Percentiles rank a stretch among this genome's conserved stretches.
phyloP scores from a whole-genome alignment of 92 coral and sea anemone species.

The Porites lobata region DNA sequence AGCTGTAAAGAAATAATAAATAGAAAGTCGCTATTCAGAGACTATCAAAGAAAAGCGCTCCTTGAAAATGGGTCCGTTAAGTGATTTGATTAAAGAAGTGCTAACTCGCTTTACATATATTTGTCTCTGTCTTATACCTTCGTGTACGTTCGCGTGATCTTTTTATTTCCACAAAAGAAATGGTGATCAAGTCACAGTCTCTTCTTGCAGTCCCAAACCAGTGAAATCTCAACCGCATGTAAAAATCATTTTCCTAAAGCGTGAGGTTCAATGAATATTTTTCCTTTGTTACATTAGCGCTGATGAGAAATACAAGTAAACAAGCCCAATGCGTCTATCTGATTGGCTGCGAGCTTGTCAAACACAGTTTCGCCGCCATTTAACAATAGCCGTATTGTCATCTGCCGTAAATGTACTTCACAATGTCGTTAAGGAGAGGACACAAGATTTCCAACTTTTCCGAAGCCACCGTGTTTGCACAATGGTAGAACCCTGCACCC shows the following conservation, averaged over 20 bases:
- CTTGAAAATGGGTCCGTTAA: background rate
- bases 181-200: background rate
- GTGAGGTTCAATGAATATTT: slow-evolving; percentile 31
- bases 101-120: background rate
- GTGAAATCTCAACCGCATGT: slow-evolving; percentile 23
- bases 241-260: background rate
- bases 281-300: slow-evolving; percentile 33
- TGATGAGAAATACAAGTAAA: slow-evolving; percentile 66
- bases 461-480: slow-evolving; percentile 10
- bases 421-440: slow-evolving; percentile 30
- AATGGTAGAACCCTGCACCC: slow-evolving; percentile 5
- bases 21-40: background rate
- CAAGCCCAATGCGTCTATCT: slow-evolving; percentile 52
- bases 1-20: background rate
- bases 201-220: background rate
- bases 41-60: background rate
- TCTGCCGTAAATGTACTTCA: slow-evolving; percentile 16
- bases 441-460: slow-evolving; percentile 4
- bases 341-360: slow-evolving; percentile 91
- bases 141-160: background rate
- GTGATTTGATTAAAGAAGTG: slow-evolving; percentile 8
- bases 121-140: background rate
- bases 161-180: background rate
- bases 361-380: slow-evolving; percentile 78
- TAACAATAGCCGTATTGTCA: slow-evolving; percentile 63